A percentile compares a stretch with the other conserved stretches of the same genome.
Evolutionary conservation across 1,140 invertebrate genomes (phyloP).

Genomic region (Zaprionus kolodkinae): DNA sequence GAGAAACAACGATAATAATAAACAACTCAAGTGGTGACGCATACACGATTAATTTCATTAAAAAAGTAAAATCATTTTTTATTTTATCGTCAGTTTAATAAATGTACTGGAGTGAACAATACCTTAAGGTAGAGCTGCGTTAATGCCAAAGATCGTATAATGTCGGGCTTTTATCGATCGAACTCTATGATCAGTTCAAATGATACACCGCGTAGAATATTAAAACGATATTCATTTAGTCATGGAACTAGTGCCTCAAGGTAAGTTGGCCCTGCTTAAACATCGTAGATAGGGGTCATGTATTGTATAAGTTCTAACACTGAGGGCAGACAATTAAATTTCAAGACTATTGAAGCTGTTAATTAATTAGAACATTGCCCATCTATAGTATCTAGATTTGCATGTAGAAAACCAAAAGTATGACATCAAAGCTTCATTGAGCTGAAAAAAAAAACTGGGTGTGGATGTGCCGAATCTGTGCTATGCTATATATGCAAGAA

Average conservation of each 20-base stretch:
- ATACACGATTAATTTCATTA: constrained; percentile 29
- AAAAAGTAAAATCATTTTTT: constrained; percentile 24
- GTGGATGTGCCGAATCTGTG: constrained; percentile 28
- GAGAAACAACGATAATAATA: constrained; percentile 5
- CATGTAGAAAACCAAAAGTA: neutral
- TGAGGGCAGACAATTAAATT: neutral
- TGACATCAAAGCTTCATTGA: constrained; percentile 32
- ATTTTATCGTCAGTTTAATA: constrained; percentile 28
- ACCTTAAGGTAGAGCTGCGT: constrained; percentile 35
- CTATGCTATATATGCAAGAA: constrained; percentile 7
- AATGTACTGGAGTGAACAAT: constrained; percentile 35
- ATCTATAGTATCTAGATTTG: constrained; percentile 13
- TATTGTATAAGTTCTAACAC: neutral
- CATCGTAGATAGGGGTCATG: neutral
- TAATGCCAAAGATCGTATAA: constrained; percentile 47
- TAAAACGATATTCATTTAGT: constrained; percentile 60
- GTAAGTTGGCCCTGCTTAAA: constrained; percentile 45
- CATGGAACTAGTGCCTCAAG: constrained; percentile 32
- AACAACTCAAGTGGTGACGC: constrained; percentile 32
- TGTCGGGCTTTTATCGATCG: constrained; percentile 68
- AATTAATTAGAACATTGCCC: constrained; percentile 14
- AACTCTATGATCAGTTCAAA: constrained; percentile 61
- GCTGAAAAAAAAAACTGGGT: constrained; percentile 13
- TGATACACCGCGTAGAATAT: constrained; percentile 39
- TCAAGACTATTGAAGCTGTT: neutral